Conservation (phyloP, 2,113 vertebrate species). For the Hemiscyllium ocellatum region DNA sequence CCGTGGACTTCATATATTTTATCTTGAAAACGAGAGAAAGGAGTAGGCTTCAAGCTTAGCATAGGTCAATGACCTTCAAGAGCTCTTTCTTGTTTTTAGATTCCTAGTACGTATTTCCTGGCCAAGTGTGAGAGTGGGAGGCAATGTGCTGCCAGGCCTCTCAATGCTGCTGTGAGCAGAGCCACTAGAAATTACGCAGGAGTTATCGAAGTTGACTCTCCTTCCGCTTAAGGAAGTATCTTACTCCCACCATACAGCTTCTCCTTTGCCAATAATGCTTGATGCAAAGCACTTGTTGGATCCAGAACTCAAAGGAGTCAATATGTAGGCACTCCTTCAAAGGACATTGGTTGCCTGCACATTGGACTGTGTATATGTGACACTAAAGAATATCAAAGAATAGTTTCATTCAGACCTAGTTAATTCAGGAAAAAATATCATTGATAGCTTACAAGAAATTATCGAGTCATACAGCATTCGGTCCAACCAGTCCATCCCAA, state of each 20-base stretch:
- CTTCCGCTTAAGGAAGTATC: not conserved
- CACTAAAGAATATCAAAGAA: not conserved
- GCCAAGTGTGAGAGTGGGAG: not conserved
- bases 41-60: not conserved
- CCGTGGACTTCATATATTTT: not conserved
- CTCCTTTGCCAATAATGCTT: not conserved
- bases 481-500: too few relatives aligned
- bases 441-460: not conserved
- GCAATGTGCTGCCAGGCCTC: not conserved
- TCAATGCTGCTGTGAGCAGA: not conserved
- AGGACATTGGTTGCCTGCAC: not conserved
- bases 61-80: not conserved
- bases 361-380: not conserved
- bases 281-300: not conserved
- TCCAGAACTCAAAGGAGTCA: not conserved
- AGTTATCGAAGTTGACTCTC: not conserved
- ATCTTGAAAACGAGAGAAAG: not conserved
- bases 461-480: not conserved
- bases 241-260: not conserved
- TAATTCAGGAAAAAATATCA: not conserved
- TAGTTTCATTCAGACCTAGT: not conserved
- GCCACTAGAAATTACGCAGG: not conserved
- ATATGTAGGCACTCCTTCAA: not conserved
- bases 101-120: not conserved
- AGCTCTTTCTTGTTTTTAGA: not conserved